These are phyloP conservation scores for Bellardia bayeri DNA, from an alignment of 2,888 invertebrate genomes.

Conservation along the genomic window DNA sequence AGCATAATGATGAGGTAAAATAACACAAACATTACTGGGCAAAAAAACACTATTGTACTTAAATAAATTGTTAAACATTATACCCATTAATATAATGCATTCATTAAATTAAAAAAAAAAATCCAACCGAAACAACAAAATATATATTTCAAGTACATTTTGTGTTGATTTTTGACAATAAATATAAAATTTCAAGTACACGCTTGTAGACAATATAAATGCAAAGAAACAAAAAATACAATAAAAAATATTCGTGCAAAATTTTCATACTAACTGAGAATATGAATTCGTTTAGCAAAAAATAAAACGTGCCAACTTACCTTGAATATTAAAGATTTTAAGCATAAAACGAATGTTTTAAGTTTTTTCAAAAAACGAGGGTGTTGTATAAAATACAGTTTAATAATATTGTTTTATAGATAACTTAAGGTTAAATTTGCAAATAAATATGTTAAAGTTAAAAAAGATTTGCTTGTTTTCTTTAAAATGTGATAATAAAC, in stretches of 20 bases:
- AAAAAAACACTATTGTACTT: conserved; percentile 55
- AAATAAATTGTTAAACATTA: conserved; percentile 49
- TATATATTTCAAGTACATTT: conserved; percentile 69
- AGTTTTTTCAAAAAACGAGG: conserved; percentile 7
- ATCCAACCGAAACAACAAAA: neutral
- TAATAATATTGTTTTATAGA: too few relatives aligned
- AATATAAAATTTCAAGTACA: conserved; percentile 72
- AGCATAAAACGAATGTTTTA: conserved; percentile 14
- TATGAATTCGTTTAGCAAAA: conserved; percentile 5
- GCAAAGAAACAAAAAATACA: conserved; percentile 14
- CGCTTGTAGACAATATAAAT: conserved; percentile 26
- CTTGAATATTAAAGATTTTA: conserved; percentile 60
- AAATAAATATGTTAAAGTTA: too few relatives aligned
- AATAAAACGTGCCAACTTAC: conserved; percentile 47
- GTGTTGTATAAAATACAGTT: conserved; percentile 5
- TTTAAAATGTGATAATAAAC: too few relatives aligned
- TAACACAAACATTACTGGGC: conserved; percentile 14
- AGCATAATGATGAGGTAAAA: conserved; percentile 26
- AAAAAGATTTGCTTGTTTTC: too few relatives aligned
- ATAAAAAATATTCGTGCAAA: conserved; percentile 55
- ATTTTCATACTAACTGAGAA: conserved; percentile 46
- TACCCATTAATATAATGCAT: conserved; percentile 55
- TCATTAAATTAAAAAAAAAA: conserved; percentile 32
- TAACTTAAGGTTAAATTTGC: too few relatives aligned
- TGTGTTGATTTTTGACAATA: conserved; percentile 68